phyloP scores from a whole-genome alignment of 2,113 vertebrate species.

The Cyphotilapia sp. region DNA sequence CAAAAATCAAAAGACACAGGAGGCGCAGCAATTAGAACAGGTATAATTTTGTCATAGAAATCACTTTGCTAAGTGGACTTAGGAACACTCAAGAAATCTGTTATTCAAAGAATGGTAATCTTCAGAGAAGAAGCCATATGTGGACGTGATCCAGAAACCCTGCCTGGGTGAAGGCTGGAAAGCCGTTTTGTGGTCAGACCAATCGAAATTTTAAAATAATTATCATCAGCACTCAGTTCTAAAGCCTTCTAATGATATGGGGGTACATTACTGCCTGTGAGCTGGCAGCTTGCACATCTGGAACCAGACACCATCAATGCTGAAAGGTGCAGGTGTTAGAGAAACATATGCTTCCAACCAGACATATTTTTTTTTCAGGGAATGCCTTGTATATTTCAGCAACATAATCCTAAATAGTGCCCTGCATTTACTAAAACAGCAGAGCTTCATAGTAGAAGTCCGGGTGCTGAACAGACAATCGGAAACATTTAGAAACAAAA shows the following conservation, averaged over 20 bases:
- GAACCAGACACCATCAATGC: neutral
- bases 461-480: neutral
- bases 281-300: neutral
- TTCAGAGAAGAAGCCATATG: neutral
- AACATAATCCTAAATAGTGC: neutral
- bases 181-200: neutral
- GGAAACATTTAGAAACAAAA: neutral
- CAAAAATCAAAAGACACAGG: neutral
- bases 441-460: neutral
- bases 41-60: neutral
- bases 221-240: neutral
- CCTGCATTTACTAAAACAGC: neutral
- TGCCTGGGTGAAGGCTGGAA: neutral
- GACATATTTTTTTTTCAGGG: neutral
- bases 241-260: neutral
- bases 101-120: neutral
- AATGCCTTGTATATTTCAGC: neutral
- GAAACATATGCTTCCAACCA: neutral
- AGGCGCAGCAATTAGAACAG: rapidly evolving
- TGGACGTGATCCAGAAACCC: neutral
- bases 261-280: neutral
- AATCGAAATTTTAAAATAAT: neutral
- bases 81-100: neutral
- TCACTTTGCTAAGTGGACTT: neutral
- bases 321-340: neutral